Conservation (phyloP, 2,888 invertebrate genomes). For the Biston betularia region DNA sequence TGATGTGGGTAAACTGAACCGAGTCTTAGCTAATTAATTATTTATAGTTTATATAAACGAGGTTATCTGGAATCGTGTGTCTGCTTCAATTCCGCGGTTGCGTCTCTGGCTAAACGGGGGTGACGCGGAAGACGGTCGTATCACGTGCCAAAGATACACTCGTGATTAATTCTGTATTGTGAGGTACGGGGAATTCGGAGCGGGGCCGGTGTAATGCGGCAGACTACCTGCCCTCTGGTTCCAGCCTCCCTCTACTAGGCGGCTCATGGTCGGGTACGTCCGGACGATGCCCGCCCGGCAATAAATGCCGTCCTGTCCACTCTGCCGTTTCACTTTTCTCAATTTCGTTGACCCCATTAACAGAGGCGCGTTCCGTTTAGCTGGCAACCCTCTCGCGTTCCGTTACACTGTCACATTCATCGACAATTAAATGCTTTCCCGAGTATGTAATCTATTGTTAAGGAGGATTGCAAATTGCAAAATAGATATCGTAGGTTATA, state of each 20-base stretch:
- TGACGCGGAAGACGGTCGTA: constrained; percentile 51
- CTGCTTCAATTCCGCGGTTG: constrained; percentile 48
- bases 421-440: constrained; percentile 73
- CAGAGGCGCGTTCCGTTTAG: constrained; percentile 70
- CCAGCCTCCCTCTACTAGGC: not conserved
- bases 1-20: constrained; percentile 70
- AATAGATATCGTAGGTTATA: no score
- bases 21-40: constrained; percentile 70
- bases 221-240: constrained; percentile 37
- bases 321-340: constrained; percentile 79
- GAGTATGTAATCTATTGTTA: constrained; percentile 41
- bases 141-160: constrained; percentile 58
- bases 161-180: constrained; percentile 62
- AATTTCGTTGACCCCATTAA: constrained; percentile 81
- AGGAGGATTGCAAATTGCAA: no score
- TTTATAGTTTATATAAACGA: constrained; percentile 73
- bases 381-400: constrained; percentile 67
- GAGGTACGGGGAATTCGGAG: constrained; percentile 50
- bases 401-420: constrained; percentile 71
- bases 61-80: constrained; percentile 41
- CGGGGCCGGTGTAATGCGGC: constrained; percentile 48
- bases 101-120: constrained; percentile 39
- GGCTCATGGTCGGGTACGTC: constrained; percentile 43
- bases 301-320: constrained; percentile 69
- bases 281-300: constrained; percentile 55